Percentiles rank a stretch among this genome's conserved stretches.
These are phyloP conservation scores for Pristionchus entomophagus DNA, from an alignment of 2,888 invertebrate genomes.

Conservation along the genomic window DNA sequence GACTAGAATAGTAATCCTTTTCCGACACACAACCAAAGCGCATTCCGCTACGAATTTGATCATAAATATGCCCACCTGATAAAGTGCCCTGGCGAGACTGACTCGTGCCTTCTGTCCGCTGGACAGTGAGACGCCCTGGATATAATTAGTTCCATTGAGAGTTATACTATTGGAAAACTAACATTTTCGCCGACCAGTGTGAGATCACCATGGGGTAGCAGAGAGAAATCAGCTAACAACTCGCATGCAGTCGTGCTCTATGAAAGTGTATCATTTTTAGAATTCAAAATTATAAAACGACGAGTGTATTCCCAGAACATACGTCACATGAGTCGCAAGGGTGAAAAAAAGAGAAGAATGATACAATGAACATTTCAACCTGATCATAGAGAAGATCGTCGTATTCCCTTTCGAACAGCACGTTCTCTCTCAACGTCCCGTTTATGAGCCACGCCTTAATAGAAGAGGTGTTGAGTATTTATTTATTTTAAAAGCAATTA, in stretches of 20 bases:
- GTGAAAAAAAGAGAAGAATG: no score
- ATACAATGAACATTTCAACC: not conserved
- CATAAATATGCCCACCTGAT: slow-evolving; percentile 81
- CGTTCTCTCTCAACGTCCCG: slow-evolving; percentile 91
- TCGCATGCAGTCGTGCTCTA: slow-evolving; percentile 88
- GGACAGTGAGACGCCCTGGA: slow-evolving; percentile 85
- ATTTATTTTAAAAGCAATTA: not conserved
- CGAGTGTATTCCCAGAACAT: no score
- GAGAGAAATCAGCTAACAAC: slow-evolving; percentile 89
- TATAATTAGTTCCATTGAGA: not conserved
- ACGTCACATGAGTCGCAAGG: no score
- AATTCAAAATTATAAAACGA: not conserved
- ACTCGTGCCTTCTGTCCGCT: slow-evolving; percentile 94
- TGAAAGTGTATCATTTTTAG: slow-evolving; percentile 1
- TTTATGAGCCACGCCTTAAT: slow-evolving; percentile 94
- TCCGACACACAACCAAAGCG: no score
- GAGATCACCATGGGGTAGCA: slow-evolving; percentile 86
- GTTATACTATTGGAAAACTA: not conserved
- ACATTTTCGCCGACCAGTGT: slow-evolving; percentile 87
- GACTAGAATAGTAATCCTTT: not conserved
- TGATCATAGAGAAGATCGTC: slow-evolving; percentile 80
- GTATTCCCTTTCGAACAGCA: slow-evolving; percentile 87
- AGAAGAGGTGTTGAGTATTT: not conserved
- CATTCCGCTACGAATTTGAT: no score
- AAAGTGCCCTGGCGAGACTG: slow-evolving; percentile 90